phyloP scores from a whole-genome alignment of 2,797 vertebrate species.

The Miopithecus talapoin region DNA sequence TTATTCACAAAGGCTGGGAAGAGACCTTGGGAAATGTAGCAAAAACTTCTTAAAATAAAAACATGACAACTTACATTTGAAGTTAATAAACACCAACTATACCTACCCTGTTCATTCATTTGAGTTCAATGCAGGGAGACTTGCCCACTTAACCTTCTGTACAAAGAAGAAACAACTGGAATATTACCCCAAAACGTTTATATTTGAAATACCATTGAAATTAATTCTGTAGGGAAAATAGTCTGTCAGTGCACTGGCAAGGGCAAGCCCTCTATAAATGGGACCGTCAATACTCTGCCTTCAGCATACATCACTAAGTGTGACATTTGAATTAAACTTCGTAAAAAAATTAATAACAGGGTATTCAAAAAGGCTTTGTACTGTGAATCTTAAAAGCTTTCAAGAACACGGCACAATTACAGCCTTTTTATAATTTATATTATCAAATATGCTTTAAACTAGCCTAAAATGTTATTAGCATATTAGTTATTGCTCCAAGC shows the following conservation, averaged over 20 bases:
- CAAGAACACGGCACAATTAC: conserved; percentile 18
- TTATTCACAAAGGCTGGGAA: not conserved
- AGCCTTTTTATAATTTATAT: conserved; percentile 17
- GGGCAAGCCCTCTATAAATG: conserved; percentile 35
- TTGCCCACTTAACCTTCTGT: conserved; percentile 35
- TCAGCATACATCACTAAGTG: not conserved
- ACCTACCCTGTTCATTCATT: not conserved
- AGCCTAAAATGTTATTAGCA: conserved; percentile 39
- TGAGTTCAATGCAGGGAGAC: not conserved
- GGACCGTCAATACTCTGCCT: conserved; percentile 44
- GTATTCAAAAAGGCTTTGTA: conserved; percentile 6
- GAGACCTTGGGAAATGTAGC: conserved; percentile 25
- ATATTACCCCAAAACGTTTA: conserved; percentile 10
- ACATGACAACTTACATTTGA: not conserved
- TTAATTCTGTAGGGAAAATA: conserved; percentile 23
- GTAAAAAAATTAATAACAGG: conserved; percentile 60
- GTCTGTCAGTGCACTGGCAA: conserved; percentile 42
- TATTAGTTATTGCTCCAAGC: not conserved
- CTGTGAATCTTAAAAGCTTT: conserved; percentile 47
- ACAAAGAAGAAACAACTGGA: conserved; percentile 38
- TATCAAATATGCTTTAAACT: conserved; percentile 31
- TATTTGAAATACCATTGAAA: conserved; percentile 51
- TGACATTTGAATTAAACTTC: conserved; percentile 41
- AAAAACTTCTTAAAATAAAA: conserved; percentile 21
- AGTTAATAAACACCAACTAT: conserved; percentile 27